Conservation (phyloP, 2,797 vertebrate genomes). For the Pelochelys cantorii region DNA sequence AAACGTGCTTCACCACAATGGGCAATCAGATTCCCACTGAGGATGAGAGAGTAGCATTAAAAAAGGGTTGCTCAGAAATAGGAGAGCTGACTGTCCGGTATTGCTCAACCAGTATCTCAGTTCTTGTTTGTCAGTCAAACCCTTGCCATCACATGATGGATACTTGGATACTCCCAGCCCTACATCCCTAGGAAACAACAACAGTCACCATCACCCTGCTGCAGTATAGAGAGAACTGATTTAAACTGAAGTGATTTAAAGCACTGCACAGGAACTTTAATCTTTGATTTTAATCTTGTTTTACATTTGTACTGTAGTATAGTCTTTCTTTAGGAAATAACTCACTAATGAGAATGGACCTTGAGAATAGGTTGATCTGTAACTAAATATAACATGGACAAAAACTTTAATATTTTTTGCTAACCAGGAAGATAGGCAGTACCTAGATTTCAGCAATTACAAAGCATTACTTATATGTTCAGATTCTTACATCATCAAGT, state of each 20-base stretch:
- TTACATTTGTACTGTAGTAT: not conserved
- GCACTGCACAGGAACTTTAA: not conserved
- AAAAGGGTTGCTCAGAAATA: not conserved
- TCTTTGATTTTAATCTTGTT: not conserved
- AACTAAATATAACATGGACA: not conserved
- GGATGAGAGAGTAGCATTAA: not conserved
- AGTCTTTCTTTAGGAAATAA: too few relatives aligned
- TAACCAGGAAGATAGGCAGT: not conserved
- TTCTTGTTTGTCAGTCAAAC: not conserved
- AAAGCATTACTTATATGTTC: not conserved
- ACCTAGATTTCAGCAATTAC: not conserved
- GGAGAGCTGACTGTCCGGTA: not conserved
- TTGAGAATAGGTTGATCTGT: not conserved
- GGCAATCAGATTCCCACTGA: not conserved
- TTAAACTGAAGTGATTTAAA: not conserved
- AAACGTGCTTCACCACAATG: not conserved
- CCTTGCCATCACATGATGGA: not conserved
- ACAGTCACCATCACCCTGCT: not conserved
- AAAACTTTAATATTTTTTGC: not conserved
- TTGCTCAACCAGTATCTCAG: not conserved
- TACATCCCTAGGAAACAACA: not conserved
- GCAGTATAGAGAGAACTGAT: not conserved
- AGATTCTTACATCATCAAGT: not conserved
- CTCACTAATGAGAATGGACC: not conserved
- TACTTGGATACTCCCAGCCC: not conserved